phyloP scores from a whole-genome alignment of 2,797 vertebrate species.

The Pachyuromys duprasi region DNA sequence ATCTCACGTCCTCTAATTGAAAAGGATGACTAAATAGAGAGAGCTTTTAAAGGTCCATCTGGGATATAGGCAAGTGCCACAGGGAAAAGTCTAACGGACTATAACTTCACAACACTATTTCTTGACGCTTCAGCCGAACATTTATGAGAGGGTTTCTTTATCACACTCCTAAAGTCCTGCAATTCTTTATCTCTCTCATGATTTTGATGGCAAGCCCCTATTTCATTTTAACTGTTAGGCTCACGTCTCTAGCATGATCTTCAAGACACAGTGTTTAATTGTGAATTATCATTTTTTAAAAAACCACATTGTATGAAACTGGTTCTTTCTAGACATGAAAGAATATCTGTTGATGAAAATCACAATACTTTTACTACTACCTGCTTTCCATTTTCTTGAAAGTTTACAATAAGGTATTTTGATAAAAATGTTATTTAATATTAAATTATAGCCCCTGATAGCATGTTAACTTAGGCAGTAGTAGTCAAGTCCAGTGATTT shows the following conservation, averaged over 20 bases:
- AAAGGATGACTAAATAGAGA: neutral
- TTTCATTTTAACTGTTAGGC: neutral
- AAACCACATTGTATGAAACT: neutral
- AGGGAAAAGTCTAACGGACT: neutral
- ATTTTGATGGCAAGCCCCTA: neutral
- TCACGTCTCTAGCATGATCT: neutral
- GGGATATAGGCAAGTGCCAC: no score
- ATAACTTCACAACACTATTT: conserved; percentile 20
- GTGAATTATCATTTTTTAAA: conserved; percentile 37
- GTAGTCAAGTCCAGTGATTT: neutral
- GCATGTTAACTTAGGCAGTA: neutral
- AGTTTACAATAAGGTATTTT: neutral
- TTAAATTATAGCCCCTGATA: neutral
- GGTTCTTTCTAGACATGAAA: conserved; percentile 5
- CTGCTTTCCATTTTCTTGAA: neutral
- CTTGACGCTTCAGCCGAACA: conserved; percentile 36
- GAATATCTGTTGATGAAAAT: neutral
- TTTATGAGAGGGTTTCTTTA: conserved; percentile 24
- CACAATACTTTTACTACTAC: neutral
- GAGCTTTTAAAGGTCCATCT: neutral
- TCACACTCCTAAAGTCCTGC: neutral
- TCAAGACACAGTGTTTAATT: conserved; percentile 25
- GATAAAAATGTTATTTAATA: neutral
- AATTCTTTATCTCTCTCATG: conserved; percentile 41
- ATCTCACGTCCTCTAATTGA: conserved; percentile 10